A percentile compares a stretch with the other conserved stretches of the same genome.
These are phyloP conservation scores for Chaetodon trifasciatus DNA, from an alignment of 2,797 vertebrate species.

Conservation along the genomic window DNA sequence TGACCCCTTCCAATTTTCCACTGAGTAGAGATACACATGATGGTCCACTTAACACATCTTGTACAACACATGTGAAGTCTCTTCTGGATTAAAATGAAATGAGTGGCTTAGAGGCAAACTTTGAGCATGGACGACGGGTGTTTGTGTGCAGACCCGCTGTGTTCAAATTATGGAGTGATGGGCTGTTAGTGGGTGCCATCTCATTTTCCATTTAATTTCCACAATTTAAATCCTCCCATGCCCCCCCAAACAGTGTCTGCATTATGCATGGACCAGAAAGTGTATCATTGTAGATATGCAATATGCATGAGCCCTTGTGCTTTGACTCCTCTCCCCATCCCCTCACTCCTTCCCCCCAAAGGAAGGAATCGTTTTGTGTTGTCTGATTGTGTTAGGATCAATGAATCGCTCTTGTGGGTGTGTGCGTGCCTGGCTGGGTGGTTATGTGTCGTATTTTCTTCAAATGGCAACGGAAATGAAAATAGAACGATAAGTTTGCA, in stretches of 20 bases:
- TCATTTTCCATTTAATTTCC: slow-evolving; percentile 77
- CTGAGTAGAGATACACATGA: slow-evolving; percentile 16
- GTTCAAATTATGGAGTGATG: slow-evolving; percentile 47
- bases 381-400: slow-evolving; percentile 78
- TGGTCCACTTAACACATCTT: slow-evolving; percentile 41
- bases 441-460: slow-evolving; percentile 42
- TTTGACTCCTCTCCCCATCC: slow-evolving; percentile 32
- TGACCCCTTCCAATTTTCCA: slow-evolving; percentile 16
- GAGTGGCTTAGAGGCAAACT: slow-evolving; percentile 33
- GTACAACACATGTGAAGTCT: slow-evolving; percentile 12
- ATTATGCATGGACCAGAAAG: slow-evolving; percentile 83
- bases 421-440: neutral
- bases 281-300: slow-evolving; percentile 82
- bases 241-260: slow-evolving; percentile 74
- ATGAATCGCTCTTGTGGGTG: slow-evolving; percentile 49
- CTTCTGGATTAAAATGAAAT: slow-evolving; percentile 25
- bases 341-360: slow-evolving; percentile 24
- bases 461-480: slow-evolving; percentile 42
- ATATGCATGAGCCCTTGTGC: slow-evolving; percentile 80
- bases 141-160: slow-evolving; percentile 37
- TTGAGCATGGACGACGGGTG: neutral
- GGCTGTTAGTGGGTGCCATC: slow-evolving; percentile 45
- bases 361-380: slow-evolving; percentile 70
- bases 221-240: slow-evolving; percentile 50
- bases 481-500: slow-evolving; percentile 19